A percentile compares a stretch with the other conserved stretches of the same genome.
Conservation (phyloP, 2,797 vertebrate genomes). For the Oreochromis grahami region DNA sequence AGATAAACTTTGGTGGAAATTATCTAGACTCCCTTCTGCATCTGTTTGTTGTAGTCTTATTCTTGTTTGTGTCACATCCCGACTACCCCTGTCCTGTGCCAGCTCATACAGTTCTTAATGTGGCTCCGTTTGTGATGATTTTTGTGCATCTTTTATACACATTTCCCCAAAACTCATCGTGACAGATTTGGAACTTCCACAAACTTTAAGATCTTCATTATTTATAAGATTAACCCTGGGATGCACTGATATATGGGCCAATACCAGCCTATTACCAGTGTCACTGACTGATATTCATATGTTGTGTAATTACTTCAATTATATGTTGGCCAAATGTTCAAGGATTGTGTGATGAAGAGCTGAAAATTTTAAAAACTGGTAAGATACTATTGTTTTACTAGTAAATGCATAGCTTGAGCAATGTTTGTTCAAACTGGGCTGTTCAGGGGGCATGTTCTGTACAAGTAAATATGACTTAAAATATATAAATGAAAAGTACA, state of each 20-base stretch:
- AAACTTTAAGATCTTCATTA: not conserved
- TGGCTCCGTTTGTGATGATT: not conserved
- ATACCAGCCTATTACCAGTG: not conserved
- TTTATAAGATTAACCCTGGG: not conserved
- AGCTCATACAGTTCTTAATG: not conserved
- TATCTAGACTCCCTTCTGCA: not conserved
- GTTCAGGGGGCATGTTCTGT: not conserved
- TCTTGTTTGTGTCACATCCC: not conserved
- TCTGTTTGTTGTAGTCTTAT: not conserved
- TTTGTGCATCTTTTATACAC: not conserved
- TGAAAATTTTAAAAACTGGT: not conserved
- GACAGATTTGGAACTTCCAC: not conserved
- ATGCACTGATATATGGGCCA: not conserved
- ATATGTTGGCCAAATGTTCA: not conserved
- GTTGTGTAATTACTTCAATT: not conserved
- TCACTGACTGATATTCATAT: too few relatives aligned
- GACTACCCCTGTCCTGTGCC: not conserved
- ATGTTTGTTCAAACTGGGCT: not conserved
- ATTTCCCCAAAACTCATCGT: not conserved
- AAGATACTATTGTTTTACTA: not conserved
- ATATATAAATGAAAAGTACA: not conserved
- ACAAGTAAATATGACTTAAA: not conserved
- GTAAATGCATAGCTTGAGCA: not conserved
- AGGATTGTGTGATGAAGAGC: not conserved
- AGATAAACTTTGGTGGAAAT: not conserved